phyloP scores from a whole-genome alignment of 2,113 vertebrate genomes.

The Varanus salvator region DNA sequence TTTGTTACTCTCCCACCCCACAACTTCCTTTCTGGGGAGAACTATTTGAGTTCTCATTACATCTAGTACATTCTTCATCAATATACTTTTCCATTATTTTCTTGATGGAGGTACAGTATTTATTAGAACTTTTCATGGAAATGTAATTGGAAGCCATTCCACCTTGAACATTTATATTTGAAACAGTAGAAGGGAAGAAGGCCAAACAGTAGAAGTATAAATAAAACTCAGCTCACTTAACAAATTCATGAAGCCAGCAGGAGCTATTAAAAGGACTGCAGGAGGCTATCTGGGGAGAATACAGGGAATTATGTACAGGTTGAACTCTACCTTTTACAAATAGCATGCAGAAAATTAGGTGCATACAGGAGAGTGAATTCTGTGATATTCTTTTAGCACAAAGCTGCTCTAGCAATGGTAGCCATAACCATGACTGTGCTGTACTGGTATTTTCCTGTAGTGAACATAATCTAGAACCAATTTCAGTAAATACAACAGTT shows the following conservation, averaged over 20 bases:
- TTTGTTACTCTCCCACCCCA: background rate
- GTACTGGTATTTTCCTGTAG: background rate
- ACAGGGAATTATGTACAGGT: background rate
- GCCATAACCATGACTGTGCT: background rate
- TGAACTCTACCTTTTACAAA: background rate
- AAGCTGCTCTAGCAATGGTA: background rate
- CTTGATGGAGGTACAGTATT: background rate
- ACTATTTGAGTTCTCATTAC: background rate
- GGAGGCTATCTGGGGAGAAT: background rate
- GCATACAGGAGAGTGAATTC: background rate
- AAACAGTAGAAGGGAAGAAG: conserved; percentile 25
- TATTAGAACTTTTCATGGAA: background rate
- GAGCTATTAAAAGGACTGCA: background rate
- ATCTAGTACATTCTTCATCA: background rate
- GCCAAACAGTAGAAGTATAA: conserved; percentile 19
- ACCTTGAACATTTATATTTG: conserved; percentile 13
- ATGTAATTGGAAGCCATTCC: background rate
- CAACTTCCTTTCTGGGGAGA: background rate
- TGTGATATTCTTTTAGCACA: background rate
- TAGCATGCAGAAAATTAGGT: background rate
- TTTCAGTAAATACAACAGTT: background rate
- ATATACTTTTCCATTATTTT: background rate
- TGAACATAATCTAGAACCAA: background rate
- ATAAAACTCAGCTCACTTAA: background rate
- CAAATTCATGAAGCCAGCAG: background rate